phyloP scores from a whole-genome alignment of 2,797 vertebrate genomes.

The Lepus oiostolus region DNA sequence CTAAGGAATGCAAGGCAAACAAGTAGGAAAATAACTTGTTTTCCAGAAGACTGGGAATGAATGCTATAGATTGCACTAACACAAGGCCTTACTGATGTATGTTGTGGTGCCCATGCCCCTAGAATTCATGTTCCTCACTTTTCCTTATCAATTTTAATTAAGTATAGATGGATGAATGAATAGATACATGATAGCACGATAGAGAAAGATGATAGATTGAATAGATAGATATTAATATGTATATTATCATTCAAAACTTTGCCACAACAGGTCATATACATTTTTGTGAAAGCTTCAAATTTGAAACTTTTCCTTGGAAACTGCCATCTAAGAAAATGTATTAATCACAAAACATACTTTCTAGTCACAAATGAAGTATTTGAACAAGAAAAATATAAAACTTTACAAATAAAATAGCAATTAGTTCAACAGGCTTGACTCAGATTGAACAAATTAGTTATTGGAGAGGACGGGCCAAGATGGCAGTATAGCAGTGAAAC shows the following conservation, averaged over 20 bases:
- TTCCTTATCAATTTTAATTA: neutral
- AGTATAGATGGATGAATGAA: neutral
- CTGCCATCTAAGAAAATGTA: neutral
- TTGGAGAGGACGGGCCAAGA: no score
- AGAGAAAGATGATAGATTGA: neutral
- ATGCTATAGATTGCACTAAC: neutral
- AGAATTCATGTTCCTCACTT: neutral
- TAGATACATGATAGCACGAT: neutral
- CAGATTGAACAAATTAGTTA: neutral
- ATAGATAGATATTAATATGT: neutral
- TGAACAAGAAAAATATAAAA: neutral
- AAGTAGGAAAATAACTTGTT: neutral
- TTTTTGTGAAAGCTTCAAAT: neutral
- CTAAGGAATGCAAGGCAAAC: neutral
- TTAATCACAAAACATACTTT: neutral
- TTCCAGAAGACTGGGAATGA: neutral
- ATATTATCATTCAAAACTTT: neutral
- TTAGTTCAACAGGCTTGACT: neutral
- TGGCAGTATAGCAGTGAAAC: no score
- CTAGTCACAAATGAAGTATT: neutral
- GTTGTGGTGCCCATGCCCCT: neutral
- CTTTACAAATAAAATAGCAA: neutral
- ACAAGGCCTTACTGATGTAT: neutral
- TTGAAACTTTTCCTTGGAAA: neutral
- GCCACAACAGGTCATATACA: neutral